phyloP scores from a whole-genome alignment of 2,888 invertebrate species.

The Andricus quercusramuli region DNA sequence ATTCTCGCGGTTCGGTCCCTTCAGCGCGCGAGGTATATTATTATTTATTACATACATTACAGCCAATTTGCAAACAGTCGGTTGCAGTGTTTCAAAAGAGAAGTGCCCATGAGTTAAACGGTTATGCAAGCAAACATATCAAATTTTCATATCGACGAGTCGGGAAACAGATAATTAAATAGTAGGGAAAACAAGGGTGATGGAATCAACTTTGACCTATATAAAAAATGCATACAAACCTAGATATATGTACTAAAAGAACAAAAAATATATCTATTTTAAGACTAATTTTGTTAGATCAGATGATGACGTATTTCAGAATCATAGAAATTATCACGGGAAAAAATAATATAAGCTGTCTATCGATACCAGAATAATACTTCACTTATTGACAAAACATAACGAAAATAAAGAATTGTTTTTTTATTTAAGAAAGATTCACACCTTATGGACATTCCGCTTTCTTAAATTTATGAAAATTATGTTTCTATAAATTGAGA shows the following conservation, averaged over 20 bases:
- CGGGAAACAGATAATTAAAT: conserved; percentile 34
- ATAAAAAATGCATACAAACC: conserved; percentile 3
- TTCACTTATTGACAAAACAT: no score
- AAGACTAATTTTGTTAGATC: no score
- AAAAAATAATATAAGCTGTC: no score
- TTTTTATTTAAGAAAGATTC: no score
- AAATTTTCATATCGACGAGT: conserved; percentile 39
- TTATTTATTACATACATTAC: conserved; percentile 42
- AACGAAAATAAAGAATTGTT: no score
- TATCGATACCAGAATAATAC: no score
- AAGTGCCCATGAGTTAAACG: conserved; percentile 37
- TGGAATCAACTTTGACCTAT: conserved; percentile 9
- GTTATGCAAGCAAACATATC: conserved; percentile 40
- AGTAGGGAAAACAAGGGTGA: conserved; percentile 20
- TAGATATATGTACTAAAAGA: background rate
- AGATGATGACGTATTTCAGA: no score
- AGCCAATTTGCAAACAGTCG: conserved; percentile 42
- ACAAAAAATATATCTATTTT: no score
- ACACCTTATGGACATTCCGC: no score
- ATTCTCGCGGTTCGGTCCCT: conserved; percentile 37
- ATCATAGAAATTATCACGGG: no score
- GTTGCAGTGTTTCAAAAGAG: conserved; percentile 41
- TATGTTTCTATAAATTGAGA: no score
- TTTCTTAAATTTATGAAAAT: no score
- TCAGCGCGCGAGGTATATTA: conserved; percentile 37